Percentiles rank a stretch among this genome's conserved stretches.
Evolutionary conservation across 2,113 vertebrate species (phyloP).

Genomic region (Aegotheles bennettii): DNA sequence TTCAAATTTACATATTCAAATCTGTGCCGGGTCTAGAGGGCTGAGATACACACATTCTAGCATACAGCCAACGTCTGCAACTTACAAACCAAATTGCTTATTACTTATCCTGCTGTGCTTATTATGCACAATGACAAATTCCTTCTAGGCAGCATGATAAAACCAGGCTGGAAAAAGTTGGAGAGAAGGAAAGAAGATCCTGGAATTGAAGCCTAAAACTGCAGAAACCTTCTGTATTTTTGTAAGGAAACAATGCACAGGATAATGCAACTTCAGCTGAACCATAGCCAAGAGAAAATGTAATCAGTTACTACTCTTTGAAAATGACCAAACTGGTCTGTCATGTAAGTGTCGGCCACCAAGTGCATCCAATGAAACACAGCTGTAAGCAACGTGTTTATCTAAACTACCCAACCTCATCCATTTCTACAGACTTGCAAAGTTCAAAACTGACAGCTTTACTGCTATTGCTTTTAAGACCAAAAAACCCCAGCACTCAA

Average conservation of each 20-base stretch:
- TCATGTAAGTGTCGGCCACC: not conserved
- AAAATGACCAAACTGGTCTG: not conserved
- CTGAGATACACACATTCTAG: not conserved
- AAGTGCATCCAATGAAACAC: not conserved
- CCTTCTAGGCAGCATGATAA: not conserved
- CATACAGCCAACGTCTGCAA: not conserved
- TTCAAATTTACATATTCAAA: not conserved
- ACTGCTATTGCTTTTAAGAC: not conserved
- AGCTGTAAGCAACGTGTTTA: not conserved
- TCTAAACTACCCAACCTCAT: not conserved
- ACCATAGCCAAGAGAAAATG: not conserved
- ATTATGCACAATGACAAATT: not conserved
- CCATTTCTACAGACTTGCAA: not conserved
- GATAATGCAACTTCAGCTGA: not conserved
- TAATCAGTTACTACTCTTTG: not conserved
- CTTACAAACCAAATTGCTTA: not conserved
- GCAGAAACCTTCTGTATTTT: not conserved
- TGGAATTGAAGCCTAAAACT: not conserved
- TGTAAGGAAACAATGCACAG: not conserved
- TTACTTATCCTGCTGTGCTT: not conserved
- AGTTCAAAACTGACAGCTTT: not conserved
- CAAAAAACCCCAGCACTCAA: not conserved
- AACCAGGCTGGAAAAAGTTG: not conserved
- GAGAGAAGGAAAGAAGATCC: not conserved
- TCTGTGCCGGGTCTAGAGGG: not conserved